These are phyloP conservation scores for Mythimna albipuncta DNA, from an alignment of 2,888 invertebrate genomes.

Conservation along the genomic window DNA sequence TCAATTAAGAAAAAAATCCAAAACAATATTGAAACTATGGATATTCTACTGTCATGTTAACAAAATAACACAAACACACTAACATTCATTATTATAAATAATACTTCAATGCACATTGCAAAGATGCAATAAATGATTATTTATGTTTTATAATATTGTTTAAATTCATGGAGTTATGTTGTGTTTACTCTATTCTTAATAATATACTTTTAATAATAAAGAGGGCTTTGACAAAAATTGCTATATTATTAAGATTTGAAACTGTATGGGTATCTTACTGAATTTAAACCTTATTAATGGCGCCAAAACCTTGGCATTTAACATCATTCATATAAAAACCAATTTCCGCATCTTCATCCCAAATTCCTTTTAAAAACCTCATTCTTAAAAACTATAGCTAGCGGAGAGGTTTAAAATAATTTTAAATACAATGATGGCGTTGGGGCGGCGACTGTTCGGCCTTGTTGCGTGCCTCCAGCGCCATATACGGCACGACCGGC, in stretches of 20 bases:
- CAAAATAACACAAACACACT: not conserved
- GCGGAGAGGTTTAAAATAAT: constrained; percentile 38
- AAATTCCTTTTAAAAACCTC: constrained; percentile 9
- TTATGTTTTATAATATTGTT: constrained; percentile 3
- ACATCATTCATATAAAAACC: not conserved
- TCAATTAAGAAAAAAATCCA: not conserved
- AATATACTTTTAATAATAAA: not conserved
- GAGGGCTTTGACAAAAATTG: no score
- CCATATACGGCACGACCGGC: constrained; percentile 75
- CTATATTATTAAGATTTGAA: not conserved
- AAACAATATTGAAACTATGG: not conserved
- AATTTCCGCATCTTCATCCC: constrained; percentile 26
- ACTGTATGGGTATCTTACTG: not conserved
- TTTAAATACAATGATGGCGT: constrained; percentile 66
- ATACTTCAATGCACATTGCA: not conserved
- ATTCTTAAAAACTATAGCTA: constrained; percentile 18
- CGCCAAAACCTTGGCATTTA: constrained; percentile 1
- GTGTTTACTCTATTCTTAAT: not conserved
- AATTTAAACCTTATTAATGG: not conserved
- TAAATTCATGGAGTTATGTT: not conserved
- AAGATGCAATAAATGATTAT: constrained; percentile 18
- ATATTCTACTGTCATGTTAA: not conserved
- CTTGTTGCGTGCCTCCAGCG: constrained; percentile 77
- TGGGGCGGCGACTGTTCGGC: constrained; percentile 73
- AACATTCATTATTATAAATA: no score